phyloP scores from a whole-genome alignment of 2,113 vertebrate species.

The Sylvilagus bachmani region DNA sequence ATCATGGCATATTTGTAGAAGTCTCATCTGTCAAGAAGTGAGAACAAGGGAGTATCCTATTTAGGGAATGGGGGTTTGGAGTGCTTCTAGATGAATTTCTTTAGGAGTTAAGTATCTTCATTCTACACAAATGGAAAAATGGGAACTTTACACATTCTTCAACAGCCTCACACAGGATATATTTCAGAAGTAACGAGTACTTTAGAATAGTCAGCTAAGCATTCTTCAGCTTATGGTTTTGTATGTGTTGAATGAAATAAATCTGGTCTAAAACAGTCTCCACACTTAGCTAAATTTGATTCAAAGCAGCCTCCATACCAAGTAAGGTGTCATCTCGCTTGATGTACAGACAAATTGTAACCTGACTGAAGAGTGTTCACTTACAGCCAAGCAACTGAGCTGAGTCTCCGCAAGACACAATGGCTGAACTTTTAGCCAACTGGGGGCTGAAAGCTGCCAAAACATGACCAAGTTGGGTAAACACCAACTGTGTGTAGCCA shows the following conservation, averaged over 20 bases:
- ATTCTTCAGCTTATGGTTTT: constrained; percentile 12
- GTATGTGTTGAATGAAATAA: background rate
- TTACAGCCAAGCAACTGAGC: no score
- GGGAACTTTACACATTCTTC: constrained; percentile 5
- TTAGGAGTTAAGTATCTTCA: background rate
- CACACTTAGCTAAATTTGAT: no score
- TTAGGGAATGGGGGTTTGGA: background rate
- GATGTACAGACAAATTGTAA: no score
- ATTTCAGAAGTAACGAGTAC: background rate
- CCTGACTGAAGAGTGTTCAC: no score
- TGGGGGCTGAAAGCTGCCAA: no score
- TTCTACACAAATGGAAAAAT: background rate
- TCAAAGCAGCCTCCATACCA: background rate
- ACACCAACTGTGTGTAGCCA: no score
- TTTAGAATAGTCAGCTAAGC: background rate
- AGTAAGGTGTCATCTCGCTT: background rate
- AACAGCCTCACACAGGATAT: background rate
- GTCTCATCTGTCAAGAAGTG: background rate
- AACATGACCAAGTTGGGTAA: no score
- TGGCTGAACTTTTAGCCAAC: no score
- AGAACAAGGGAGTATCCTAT: background rate
- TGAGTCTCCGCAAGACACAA: no score
- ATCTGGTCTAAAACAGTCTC: no score
- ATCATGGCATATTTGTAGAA: background rate
- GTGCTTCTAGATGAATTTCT: background rate